A percentile compares a stretch with the other conserved stretches of the same genome.
Conservation (phyloP, 1,140 invertebrate genomes). For the Drosophila sulfurigaster region DNA sequence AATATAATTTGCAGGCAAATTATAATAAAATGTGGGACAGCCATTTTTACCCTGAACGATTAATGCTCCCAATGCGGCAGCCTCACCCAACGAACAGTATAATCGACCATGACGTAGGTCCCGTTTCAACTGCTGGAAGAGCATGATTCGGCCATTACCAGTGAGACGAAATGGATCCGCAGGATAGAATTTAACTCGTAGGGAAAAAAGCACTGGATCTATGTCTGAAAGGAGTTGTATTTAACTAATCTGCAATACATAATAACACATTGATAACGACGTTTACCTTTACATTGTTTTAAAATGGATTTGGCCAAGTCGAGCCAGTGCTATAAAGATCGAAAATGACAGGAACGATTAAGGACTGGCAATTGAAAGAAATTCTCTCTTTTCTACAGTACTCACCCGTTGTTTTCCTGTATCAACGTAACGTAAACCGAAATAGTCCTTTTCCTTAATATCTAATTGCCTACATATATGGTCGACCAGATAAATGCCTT, state of each 20-base stretch:
- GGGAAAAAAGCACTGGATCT: constrained; percentile 94
- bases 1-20: background rate
- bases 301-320: constrained; percentile 96
- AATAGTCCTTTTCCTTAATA: constrained; percentile 98
- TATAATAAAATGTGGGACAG: background rate
- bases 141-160: constrained; percentile 81
- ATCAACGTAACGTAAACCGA: constrained; percentile 98
- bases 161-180: constrained; percentile 91
- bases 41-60: constrained; percentile 93
- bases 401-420: constrained; percentile 95
- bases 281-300: constrained; percentile 97
- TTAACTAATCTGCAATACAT: background rate
- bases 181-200: constrained; percentile 97
- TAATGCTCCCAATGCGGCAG: constrained; percentile 94
- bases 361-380: background rate
- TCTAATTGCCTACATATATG: constrained; percentile 97
- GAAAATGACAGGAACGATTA: background rate
- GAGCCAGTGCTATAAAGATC: constrained; percentile 94
- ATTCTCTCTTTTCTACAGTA: constrained; percentile 1
- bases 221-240: constrained; percentile 87
- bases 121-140: constrained; percentile 96
- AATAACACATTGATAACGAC: background rate
- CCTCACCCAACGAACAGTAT: constrained; percentile 95
- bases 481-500: constrained; percentile 96
- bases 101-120: constrained; percentile 97